Evolutionary conservation across 2,888 invertebrate species (phyloP), one percentile per base, ranked within the genome.

Genomic region (Pollenia labialis): DNA sequence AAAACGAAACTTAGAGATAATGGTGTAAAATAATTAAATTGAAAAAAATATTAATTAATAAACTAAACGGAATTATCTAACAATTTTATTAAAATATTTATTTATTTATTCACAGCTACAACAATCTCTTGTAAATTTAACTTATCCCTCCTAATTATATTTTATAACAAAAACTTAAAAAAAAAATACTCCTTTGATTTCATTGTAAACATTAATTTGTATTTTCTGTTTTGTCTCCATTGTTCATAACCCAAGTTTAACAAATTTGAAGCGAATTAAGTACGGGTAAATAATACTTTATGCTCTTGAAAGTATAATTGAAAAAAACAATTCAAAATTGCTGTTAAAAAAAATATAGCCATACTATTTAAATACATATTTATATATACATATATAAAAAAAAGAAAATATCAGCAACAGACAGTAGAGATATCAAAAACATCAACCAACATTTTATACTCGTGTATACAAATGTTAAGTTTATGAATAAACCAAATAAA

Each of bases 371-470:
- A 32, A 32, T 32, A n/a, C n/a, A n/a, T n/a, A n/a, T n/a, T n/a
- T n/a, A n/a, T n/a, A n/a, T n/a, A n/a, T n/a, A n/a, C n/a, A n/a
- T n/a, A 32, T 32, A 23, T 32, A 58, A 52, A 23, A 32, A 23
- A 1, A 18, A 23, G 44, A 54, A 60, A 52, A 75, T 68, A 81
- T 76, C 86, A 83, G 66, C 83, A 76, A 46, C 86, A 83, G 86
- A 76, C 80, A 80, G 75, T 12, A 71, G n/a, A 83, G 83, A 80
- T 76, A 83, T 86, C 83, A 86, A 80, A 86, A 80, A 75, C 79
- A 76, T 69, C 86, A 74, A 75, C 71, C 64, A 40, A 76, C 62
- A 71, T 80, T 56, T n/a, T 9, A 54, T 68, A 58, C 56, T 44
- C 44, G 44, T 66, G 54, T 64, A 62, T 18, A 62, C 52, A 62